Evolutionary conservation across 2,113 vertebrate genomes (phyloP), one percentile per base, ranked within the genome.

Genomic region (Zeus faber): DNA sequence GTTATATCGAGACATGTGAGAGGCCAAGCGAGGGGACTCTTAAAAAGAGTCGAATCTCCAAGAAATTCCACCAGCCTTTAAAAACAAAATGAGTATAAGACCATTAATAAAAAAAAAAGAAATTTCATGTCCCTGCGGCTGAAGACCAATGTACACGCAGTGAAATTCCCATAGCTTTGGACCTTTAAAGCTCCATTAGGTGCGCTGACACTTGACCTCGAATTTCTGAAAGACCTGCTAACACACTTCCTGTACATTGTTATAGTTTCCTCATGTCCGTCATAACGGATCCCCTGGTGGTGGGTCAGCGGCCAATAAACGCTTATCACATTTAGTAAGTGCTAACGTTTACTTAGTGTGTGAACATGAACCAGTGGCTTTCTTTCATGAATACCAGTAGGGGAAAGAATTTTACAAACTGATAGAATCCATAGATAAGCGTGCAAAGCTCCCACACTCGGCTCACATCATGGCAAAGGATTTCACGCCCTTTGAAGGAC

Each of bases 231-330:
- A 67, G 62, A 22, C 63, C 50, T 39, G 53, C 59, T 52, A 76
- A 70, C 72, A 67, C 66, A 84, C 74, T 87, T 84, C 86, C 84
- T 85, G 52, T n/a, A 76, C 78, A 86, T 85, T 85, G 81, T 87
- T 84, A 62, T 18, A 54, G 72, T 66, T 85, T 83, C 79, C 83
- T 74, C 22, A 54, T 74, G 51, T 59, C 50, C 48, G 57, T 53
- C 48, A 44, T 48, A 77, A 61, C 10, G 18, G 9, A 29, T 9
- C 13, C 29, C 66, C 40, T 41, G 20, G 31, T 58, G 55, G 54
- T 51, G 60, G 45, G 46, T 67, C 49, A 48, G 14, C 27, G 33
- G 54, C 37, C 25, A 61, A 70, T 66, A 59, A 23, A 54, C 62
- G 64, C 66, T 73, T 46, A 64, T 74, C 31, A 17, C 35, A 23